These are phyloP conservation scores for Perizoma affinitatum DNA, from an alignment of 2,888 invertebrate genomes.

Conservation along the genomic window DNA sequence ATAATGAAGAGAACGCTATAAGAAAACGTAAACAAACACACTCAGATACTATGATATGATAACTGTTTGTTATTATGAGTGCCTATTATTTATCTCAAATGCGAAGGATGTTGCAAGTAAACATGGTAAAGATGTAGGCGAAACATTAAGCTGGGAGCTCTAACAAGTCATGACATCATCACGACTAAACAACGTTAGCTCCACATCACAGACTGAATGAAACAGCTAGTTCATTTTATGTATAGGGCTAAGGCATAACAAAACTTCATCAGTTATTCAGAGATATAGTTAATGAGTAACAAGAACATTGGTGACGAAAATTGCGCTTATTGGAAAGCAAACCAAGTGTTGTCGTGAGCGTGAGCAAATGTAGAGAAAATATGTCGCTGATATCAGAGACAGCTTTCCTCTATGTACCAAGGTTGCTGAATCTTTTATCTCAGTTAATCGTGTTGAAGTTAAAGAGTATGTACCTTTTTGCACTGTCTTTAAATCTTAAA, in stretches of 20 bases:
- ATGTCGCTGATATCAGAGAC: too few relatives aligned
- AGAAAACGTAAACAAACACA: slow-evolving; percentile 10
- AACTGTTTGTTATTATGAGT: slow-evolving; percentile 3
- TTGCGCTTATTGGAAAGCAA: too few relatives aligned
- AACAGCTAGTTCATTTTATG: slow-evolving; percentile 8
- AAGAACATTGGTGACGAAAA: too few relatives aligned
- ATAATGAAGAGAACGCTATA: slow-evolving; percentile 8
- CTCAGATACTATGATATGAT: slow-evolving; percentile 4
- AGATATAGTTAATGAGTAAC: too few relatives aligned
- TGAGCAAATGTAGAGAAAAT: too few relatives aligned
- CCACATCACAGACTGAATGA: slow-evolving; percentile 10
- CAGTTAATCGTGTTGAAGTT: too few relatives aligned
- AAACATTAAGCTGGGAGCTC: slow-evolving; percentile 14
- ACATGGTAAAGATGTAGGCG: slow-evolving; percentile 19
- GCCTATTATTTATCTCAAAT: neutral
- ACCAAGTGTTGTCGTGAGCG: too few relatives aligned
- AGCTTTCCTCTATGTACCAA: too few relatives aligned
- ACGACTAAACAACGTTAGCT: slow-evolving; percentile 43
- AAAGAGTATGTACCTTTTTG: too few relatives aligned
- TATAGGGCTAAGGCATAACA: neutral
- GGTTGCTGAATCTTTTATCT: too few relatives aligned
- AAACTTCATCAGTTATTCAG: too few relatives aligned
- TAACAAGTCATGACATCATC: slow-evolving; percentile 47
- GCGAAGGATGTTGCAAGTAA: slow-evolving; percentile 11
- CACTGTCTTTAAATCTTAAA: too few relatives aligned